These are phyloP conservation scores for Cuculus canorus DNA, from an alignment of 2,797 vertebrate genomes.

Conservation along the genomic window DNA sequence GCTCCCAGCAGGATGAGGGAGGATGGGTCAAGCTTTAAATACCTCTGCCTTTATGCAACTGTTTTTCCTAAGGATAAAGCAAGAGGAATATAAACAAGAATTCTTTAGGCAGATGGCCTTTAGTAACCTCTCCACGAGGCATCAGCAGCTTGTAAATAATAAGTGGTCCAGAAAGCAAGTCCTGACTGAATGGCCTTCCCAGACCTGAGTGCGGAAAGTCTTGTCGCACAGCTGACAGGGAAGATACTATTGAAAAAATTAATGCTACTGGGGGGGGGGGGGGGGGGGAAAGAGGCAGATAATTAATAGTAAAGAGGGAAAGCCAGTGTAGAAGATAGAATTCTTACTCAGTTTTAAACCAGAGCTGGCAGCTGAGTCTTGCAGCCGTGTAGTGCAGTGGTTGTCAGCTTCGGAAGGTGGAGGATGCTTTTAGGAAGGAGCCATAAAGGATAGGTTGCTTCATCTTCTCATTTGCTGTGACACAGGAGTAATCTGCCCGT, in stretches of 20 bases:
- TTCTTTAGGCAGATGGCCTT: slow-evolving; percentile 50
- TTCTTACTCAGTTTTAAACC: not conserved
- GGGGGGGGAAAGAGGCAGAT: not conserved
- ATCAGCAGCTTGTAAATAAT: not conserved
- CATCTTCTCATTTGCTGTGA: not conserved
- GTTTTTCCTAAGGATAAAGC: slow-evolving; percentile 62
- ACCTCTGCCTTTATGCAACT: slow-evolving; percentile 49
- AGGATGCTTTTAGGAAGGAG: not conserved
- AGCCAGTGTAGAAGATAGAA: not conserved
- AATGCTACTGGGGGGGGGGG: not conserved
- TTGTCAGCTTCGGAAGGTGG: not conserved
- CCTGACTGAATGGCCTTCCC: not conserved
- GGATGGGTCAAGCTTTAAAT: slow-evolving; percentile 59
- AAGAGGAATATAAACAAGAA: slow-evolving; percentile 45
- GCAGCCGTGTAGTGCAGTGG: not conserved
- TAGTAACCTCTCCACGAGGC: slow-evolving; percentile 24
- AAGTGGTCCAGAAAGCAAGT: not conserved
- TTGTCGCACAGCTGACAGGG: not conserved
- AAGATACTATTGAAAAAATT: not conserved
- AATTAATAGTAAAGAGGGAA: not conserved
- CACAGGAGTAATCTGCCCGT: not conserved
- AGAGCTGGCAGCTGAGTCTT: not conserved
- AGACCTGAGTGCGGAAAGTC: not conserved
- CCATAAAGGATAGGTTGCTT: not conserved
- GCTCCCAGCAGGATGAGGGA: slow-evolving; percentile 33